Base-by-base conservation (phyloP, 2,888 invertebrate species). In the Pachydiplax longipennis region DNA sequence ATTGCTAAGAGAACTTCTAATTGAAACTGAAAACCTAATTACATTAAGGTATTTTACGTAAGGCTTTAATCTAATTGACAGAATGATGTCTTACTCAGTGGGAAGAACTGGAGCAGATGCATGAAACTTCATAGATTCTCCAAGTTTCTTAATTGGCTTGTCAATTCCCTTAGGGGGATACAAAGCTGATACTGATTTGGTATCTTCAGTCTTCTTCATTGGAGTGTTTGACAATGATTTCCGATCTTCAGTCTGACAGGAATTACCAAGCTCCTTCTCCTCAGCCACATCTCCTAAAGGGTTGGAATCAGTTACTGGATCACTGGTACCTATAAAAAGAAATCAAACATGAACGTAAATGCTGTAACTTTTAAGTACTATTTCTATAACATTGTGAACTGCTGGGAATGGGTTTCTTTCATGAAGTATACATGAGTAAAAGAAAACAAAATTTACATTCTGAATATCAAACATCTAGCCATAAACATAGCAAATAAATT, bases 141-240 rank as follows among this genome's bases (percentile, higher is more conserved):
- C 61, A 35, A 87, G 61, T 37, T 61, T 37, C 6, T 37, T 31
- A 10, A 15, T n/a, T 8, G 87, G 61, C 37, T 48, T 22, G n/a
- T 37, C 61, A 5, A n/a, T 87, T 61, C 37, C 87, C 65, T 87
- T 87, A 15, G 87, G 87, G 37, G 87, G 61, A 61, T 61, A 37
- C 15, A 87, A 31, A 25, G 87, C 37, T 35, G 87, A 87, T 61
- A 87, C 87, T 87, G 87, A 87, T 87, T 87, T 87, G 87, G 65
- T 40, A 87, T 87, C 61, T 58, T 87, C 87, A 87, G 87, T 87
- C 87, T 87, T 87, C 53, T 87, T 87, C 87, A 87, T 61, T 10
- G 87, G 87, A 37, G 87, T 37, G 61, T 53, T 61, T 25, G 61
- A 10, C 61, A 65, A 10, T n/a, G 31, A 37, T 31, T 35, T n/a